Evolutionary conservation across 2,888 invertebrate genomes (phyloP).

Genomic region (Gandaritis pyraliata): DNA sequence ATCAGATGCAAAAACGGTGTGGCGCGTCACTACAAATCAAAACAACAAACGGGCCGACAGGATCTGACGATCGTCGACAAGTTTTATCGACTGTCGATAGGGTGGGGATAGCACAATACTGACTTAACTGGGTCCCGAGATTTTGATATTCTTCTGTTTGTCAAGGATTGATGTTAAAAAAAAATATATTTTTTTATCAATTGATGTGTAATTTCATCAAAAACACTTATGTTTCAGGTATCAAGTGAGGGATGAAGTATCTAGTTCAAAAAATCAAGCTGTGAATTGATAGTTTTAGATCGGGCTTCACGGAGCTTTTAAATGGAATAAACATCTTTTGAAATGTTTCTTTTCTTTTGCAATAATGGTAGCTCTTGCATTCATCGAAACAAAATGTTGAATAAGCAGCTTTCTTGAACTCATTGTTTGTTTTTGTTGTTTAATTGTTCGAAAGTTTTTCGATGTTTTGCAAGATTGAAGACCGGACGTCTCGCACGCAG

Average conservation of each 20-base stretch:
- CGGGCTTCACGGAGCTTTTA: neutral
- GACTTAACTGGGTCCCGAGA: neutral
- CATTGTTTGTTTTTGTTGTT: conserved; percentile 16
- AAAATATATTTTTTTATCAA: no score
- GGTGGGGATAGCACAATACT: conserved; percentile 22
- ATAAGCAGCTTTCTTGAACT: conserved; percentile 3
- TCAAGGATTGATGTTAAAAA: neutral
- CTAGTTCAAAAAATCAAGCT: no score
- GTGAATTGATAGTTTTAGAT: no score
- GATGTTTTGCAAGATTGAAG: conserved; percentile 22
- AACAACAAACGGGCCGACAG: conserved; percentile 78
- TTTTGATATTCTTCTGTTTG: neutral
- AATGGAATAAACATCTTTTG: neutral
- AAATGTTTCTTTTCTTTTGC: neutral
- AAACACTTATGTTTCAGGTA: no score
- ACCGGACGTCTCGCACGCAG: conserved; percentile 59
- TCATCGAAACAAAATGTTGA: neutral
- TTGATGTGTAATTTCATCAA: no score
- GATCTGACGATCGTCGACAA: conserved; percentile 73
- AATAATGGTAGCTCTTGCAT: conserved; percentile 1
- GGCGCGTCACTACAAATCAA: conserved; percentile 74
- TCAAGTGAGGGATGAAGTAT: no score
- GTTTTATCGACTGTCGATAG: conserved; percentile 57
- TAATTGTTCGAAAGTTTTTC: conserved; percentile 33
- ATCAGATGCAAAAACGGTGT: conserved; percentile 65